Percentiles rank a stretch among this genome's conserved stretches.
phyloP scores from a whole-genome alignment of 2,113 vertebrate species.

The Equus quagga region DNA sequence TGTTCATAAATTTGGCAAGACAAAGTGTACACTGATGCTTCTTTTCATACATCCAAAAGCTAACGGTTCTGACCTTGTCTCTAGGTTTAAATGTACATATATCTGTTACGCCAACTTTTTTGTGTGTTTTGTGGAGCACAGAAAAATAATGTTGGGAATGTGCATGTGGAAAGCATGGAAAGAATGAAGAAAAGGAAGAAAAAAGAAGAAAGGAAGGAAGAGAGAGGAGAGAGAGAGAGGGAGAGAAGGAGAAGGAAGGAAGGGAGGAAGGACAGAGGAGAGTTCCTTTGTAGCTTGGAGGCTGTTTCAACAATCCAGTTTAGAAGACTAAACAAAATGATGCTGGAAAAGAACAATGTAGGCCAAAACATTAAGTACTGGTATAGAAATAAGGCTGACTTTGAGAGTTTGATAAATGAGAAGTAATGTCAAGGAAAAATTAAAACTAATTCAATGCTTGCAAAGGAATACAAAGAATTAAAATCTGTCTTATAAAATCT shows the following conservation, averaged over 20 bases:
- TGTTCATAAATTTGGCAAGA: not conserved
- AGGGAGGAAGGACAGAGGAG: too few relatives aligned
- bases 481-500: rapidly evolving
- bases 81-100: not conserved
- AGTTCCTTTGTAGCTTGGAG: not conserved
- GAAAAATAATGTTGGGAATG: too few relatives aligned
- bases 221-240: not conserved
- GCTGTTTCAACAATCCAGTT: not conserved
- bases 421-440: not conserved
- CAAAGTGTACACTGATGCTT: not conserved
- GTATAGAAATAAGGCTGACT: not conserved
- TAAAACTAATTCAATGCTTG: not conserved
- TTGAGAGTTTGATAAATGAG: not conserved
- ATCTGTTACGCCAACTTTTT: not conserved
- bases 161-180: not conserved
- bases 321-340: not conserved
- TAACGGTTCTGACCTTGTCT: not conserved
- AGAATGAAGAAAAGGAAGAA: not conserved
- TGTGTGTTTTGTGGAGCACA: not conserved
- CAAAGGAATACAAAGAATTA: rapidly evolving
- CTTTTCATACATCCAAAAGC: not conserved
- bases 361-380: rapidly evolving
- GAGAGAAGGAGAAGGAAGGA: too few relatives aligned
- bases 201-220: not conserved
- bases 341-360: rapidly evolving